Base-by-base conservation (phyloP, 2,888 invertebrate genomes). In the Oscheius sp. region DNA sequence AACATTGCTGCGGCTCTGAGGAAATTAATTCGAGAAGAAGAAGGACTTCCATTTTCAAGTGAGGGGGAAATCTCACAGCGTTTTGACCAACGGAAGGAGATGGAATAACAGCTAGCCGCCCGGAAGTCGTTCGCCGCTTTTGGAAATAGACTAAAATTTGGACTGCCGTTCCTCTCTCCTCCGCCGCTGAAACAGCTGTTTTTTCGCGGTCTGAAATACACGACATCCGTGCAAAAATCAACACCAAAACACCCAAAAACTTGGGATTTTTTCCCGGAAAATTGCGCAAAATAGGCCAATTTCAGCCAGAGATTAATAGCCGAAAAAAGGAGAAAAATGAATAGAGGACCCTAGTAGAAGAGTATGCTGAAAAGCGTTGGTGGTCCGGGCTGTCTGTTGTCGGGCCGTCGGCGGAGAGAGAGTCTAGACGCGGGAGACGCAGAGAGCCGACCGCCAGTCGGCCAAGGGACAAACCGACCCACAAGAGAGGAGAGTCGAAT, bases 351-450 rank as follows among this genome's bases (percentile, higher is more conserved):
- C 15, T 42, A 42, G 3, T 42, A 42, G 42, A 48, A 20, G 12
- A 48, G 48, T 48, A 48, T 48, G 48, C 23, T 12, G 48, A 48
- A 42, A 48, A 48, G 48, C 48, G 48, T 48, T n/a, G 48, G 48
- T 48, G 48, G 48, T 48, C 48, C 55, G 20, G 55, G 55, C 55
- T 55, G 55, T 55, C 55, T 33, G 55, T 34, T 55, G 55, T 34
- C 34, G 55, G 55, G 33, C 55, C n/a, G 55, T 33, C 55, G 55
- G 37, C 33, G 34, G 34, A 52, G 52, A 55, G 55, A 55, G 55
- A 34, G 55, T 55, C 55, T 55, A 55, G 55, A 55, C 55, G 55
- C 34, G 34, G n/a, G 55, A 55, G 55, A 55, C 55, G 55, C 55
- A 55, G 55, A 55, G 33, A 31, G n/a, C 33, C 12, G 20, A 20